Base-by-base conservation (phyloP, 2,797 vertebrate genomes). In the Uromys caudimaculatus region DNA sequence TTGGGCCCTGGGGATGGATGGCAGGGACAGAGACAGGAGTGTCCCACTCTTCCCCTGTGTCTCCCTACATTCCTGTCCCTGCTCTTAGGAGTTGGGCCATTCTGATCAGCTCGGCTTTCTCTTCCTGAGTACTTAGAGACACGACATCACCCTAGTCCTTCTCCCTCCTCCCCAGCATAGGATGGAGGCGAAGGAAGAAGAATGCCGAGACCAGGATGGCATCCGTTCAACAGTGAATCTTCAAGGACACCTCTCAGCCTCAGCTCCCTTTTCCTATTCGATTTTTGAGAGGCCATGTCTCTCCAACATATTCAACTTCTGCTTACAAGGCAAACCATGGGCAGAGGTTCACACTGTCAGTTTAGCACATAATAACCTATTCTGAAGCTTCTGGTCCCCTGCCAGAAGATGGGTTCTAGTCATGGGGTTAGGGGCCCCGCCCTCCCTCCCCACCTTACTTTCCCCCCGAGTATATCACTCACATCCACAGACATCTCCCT, bases 401-500 rank as follows among this genome's bases (percentile, higher is more conserved):
- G 75, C 90, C 94, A 94, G 41, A 38, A 56, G 73, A 75, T 75
- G 56, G n/a, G 24, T 11, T 47, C 29, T 56, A 16, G 41, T 3
- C 54, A 4, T 0, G 7, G n/a, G 89, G n/a, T 23, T 12, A 12
- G 50, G 56, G 44, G 67, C 38, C 56, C 88, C 6, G 19, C 10
- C 69, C 16, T 5, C 84, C 73, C 44, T 3, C 0, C 35, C 32
- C 13, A 10, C 35, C n/a, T 3, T 7, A 3, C 17, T 12, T 7
- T 17, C 81, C 94, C 17, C 79, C 0, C 6, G 44, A 0, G 0
- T 12, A 16, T 35, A 47, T 23, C 87, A 98, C 98, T 99, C 98
- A 99, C 99, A 87, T 99, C 99, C 50, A 98, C 0, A 0, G 99
- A 99, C 73, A 97, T 97, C 60, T 99, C 99, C 98, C 98, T 99